Evolutionary conservation across 2,797 vertebrate genomes (phyloP), one percentile per base, ranked within the genome.

Genomic region (Dromococcyx pavoninus): DNA sequence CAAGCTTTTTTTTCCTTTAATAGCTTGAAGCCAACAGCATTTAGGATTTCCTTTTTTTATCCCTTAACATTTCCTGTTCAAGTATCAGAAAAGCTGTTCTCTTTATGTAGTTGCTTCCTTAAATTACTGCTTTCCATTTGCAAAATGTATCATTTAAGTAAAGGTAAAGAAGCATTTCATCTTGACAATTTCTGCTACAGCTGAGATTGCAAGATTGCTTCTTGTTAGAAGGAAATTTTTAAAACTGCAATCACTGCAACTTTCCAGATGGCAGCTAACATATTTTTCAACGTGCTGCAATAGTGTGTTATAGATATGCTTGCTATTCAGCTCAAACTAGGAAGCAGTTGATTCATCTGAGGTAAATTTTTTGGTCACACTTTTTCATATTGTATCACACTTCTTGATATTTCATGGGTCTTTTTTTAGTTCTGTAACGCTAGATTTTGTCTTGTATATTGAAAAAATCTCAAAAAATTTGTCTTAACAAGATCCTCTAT

Each of bases 191-290:
- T 95, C 93, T 94, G 91, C 85, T 92, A 86, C 93, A 95, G 95
- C 92, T 97, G 92, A 96, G 95, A 92, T 71, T 93, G 91, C 92
- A 95, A 95, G 95, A 95, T 92, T 93, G 89, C 86, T 92, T 85
- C 92, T 95, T 94, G 94, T 93, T 94, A 92, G 95, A 95, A 92
- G 92, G 94, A 96, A 96, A 93, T 96, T 94, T 96, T 95, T 93
- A 91, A 93, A 95, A 95, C 69, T 94, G 93, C 94, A 79, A 89
- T 91, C 92, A 80, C 85, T 95, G 95, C 94, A 97, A 82, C 76
- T 93, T 95, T 84, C 94, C 94, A 97, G 94, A 94, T 95, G 96
- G 94, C 76, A 92, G 88, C 85, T 75, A 94, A 95, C 72, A 43
- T 64, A 91, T 87, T 94, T 94, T 95, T 89, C 89, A 85, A 65